Evolutionary conservation across 35 echinoderm and acorn worm species (phyloP).

Genomic region (Hemicentrotus pulcherrimus): DNA sequence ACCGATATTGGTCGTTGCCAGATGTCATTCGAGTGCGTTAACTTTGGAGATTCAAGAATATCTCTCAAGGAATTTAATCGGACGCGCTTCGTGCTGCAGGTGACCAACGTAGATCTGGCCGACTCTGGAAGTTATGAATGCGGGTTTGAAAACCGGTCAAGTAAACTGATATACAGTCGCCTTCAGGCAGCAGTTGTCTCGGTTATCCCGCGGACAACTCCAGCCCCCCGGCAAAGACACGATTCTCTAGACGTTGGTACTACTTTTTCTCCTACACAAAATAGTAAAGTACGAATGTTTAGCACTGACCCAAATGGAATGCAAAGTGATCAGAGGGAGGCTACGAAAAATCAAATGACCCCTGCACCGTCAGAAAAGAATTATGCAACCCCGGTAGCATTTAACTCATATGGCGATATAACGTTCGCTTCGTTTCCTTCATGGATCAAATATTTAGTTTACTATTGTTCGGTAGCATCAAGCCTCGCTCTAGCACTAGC

Average conservation of each 20-base stretch:
- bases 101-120: neutral
- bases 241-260: too few species aligned
- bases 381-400: neutral
- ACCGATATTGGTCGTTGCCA: neutral
- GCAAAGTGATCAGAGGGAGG: neutral
- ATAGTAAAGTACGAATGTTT: neutral
- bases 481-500: neutral
- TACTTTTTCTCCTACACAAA: too few species aligned
- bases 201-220: neutral
- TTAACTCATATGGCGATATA: neutral
- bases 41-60: neutral
- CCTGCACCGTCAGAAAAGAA: neutral
- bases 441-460: neutral
- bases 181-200: neutral
- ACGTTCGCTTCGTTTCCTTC: neutral
- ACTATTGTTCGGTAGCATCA: neutral
- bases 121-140: constrained; percentile 2
- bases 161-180: neutral
- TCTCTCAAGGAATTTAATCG: neutral
- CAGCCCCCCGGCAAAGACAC: too few species aligned
- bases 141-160: neutral
- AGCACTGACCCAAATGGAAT: neutral
- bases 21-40: neutral
- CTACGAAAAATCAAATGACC: neutral
- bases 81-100: neutral